phyloP scores from a whole-genome alignment of 2,888 invertebrate species.

The Melinaea marsaeus region DNA sequence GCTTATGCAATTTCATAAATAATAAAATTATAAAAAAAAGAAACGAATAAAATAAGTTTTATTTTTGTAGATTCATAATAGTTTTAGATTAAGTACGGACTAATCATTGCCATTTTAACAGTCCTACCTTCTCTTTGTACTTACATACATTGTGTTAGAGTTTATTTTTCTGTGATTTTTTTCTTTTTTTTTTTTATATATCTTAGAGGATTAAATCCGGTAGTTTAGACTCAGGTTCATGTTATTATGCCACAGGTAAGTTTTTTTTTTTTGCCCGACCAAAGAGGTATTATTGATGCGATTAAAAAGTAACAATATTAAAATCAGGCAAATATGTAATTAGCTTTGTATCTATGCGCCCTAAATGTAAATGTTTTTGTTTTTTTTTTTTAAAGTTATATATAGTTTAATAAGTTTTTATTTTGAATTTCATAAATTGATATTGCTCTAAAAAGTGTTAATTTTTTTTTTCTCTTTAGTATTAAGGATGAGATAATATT shows the following conservation, averaged over 20 bases:
- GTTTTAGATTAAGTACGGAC: conserved; percentile 49
- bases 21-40: conserved; percentile 12
- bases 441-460: conserved; percentile 24
- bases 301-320: conserved; percentile 6
- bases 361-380: conserved; percentile 30
- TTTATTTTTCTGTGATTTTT: conserved; percentile 70
- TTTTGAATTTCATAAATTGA: conserved; percentile 24
- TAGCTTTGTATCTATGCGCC: conserved; percentile 55
- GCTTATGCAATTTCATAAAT: conserved; percentile 6
- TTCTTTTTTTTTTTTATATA: conserved; percentile 50
- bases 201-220: conserved; percentile 65
- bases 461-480: conserved; percentile 20
- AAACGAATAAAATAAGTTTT: conserved; percentile 12
- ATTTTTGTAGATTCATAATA: conserved; percentile 18
- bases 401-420: conserved; percentile 22
- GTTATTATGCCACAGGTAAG: conserved; percentile 24
- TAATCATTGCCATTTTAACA: conserved; percentile 65
- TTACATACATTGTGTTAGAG: conserved; percentile 52
- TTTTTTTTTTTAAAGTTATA: conserved; percentile 26
- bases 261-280: conserved; percentile 28
- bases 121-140: conserved; percentile 53
- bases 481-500: conserved; percentile 17
- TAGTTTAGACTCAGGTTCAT: conserved; percentile 30
- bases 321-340: conserved; percentile 42
- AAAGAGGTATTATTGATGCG: conserved; percentile 19